Base-by-base conservation (phyloP, 1,140 invertebrate genomes). In the Aphelinus atriplicis region DNA sequence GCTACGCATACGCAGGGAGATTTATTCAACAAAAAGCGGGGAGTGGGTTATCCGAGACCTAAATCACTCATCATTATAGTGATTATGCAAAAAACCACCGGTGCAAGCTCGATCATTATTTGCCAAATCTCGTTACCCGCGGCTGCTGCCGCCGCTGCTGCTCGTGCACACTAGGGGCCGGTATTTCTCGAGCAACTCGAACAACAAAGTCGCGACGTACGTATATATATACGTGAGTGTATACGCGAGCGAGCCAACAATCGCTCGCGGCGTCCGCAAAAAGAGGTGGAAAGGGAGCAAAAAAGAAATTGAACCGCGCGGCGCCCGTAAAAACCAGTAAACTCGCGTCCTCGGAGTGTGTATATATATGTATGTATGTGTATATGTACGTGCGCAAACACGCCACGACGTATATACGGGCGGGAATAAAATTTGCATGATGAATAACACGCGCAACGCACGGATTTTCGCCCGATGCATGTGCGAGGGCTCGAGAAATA, bases 371-470 rank as follows among this genome's bases (percentile, higher is more conserved):
- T 26, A 26, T 26, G 75, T 4, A 7, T 57, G 4, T 53, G 61
- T 57, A 47, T 62, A 55, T 66, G 55, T 48, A 61, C 42, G 46
- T 66, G 48, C 53, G 68, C 62, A 72, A 62, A 71, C 51, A 73
- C 57, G 71, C 58, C 55, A 42, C 0, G 55, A 47, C 10, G 57
- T 67, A 67, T 26, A 26, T 67, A 61, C 71, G 71, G 47, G 71
- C 62, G 45, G 53, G 62, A 66, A 72, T 65, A 65, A 72, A 72
- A 65, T 72, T 72, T 72, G 63, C 71, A 65, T 72, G 62, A 72
- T 57, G 62, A 66, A 66, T 45, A 51, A 64, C 63, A 48, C 63
- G 10, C 56, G 56, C 10, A 4, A 3, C 47, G 55, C 69, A 42
- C 48, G 68, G 66, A 69, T 67, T 67, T 60, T 74, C 45, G 64